Base-by-base conservation (phyloP, 2,113 vertebrate species). In the Microtus ochrogaster region DNA sequence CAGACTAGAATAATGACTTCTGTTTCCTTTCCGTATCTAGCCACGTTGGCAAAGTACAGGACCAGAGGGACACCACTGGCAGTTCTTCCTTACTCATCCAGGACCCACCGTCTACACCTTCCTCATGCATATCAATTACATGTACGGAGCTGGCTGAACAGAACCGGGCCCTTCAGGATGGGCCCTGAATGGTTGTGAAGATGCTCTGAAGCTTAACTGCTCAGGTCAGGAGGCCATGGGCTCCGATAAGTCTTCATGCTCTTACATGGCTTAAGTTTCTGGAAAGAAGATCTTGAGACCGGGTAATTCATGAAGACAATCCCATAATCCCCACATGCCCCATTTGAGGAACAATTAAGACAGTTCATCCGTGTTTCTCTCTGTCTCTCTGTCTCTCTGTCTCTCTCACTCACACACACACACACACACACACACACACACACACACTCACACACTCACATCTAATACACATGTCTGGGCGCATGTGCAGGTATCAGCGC, bases 311-410 rank as follows among this genome's bases (percentile, higher is more conserved):
- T 58, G 68, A 41, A 73, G 85, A 30, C 66, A 41, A 58, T 39
- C 30, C 33, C 3, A 44, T 5, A 47, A 33, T 24, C 36, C 68
- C 66, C 7, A 16, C 13, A 85, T 77, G 89, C 36, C 68, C 81
- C 7, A 5, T n/a, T 90, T 66, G 77, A 65, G 63, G 47, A 94
- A 74, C 81, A 90, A 96, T 85, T n/a, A 52, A 61, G 49, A 61
- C 9, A 28, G 73, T 44, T 36, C 36, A 21, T 65, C 21, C 22
- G 2, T 63, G 49, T 49, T 49, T 49, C 7, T 65, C 44, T 44
- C 44, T 44, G 4, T 44, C 22, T 63, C 61, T 63, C 21, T 63
- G 7, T 63, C 19, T 28, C 63, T 65, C 8, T 14, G 12, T 68
- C 4, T 52, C 52, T 14, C 52, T 14, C 52, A 14, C 52, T 14